phyloP scores from a whole-genome alignment of 2,888 invertebrate genomes.

The Orthonevra nobilis region DNA sequence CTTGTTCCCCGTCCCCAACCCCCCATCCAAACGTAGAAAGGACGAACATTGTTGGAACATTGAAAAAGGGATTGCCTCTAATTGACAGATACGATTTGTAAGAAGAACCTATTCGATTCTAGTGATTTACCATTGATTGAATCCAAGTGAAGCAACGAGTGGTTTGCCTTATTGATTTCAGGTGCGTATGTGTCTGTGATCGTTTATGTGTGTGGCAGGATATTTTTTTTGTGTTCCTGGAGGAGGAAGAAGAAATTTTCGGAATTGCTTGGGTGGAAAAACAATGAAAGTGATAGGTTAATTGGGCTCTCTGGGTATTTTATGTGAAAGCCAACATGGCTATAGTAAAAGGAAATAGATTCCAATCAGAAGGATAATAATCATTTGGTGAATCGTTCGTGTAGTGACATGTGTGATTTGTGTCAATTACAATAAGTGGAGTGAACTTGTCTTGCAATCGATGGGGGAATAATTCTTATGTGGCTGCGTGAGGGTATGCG shows the following conservation, averaged over 20 bases:
- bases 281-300: conserved; percentile 43
- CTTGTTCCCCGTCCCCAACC: too few relatives aligned
- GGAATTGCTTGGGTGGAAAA: conserved; percentile 26
- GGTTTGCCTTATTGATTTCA: conserved; percentile 35
- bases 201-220: not conserved
- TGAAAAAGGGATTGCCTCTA: conserved; percentile 40
- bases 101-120: conserved; percentile 39
- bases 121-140: conserved; percentile 42
- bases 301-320: conserved; percentile 34
- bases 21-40: too few relatives aligned
- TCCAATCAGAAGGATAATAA: conserved; percentile 39
- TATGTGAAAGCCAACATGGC: conserved; percentile 22
- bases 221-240: not conserved
- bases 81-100: conserved; percentile 61
- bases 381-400: conserved; percentile 34
- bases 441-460: conserved; percentile 1
- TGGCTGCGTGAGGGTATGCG: too few relatives aligned
- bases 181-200: not conserved
- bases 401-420: conserved; percentile 27
- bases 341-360: conserved; percentile 14
- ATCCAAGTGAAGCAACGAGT: conserved; percentile 23
- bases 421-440: conserved; percentile 52
- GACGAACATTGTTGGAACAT: conserved; percentile 11
- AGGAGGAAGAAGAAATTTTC: not conserved
- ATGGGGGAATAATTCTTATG: conserved; percentile 6